Evolutionary conservation across 2,797 vertebrate species (phyloP), one percentile per base, ranked within the genome.

Genomic region (Cygnus olor): DNA sequence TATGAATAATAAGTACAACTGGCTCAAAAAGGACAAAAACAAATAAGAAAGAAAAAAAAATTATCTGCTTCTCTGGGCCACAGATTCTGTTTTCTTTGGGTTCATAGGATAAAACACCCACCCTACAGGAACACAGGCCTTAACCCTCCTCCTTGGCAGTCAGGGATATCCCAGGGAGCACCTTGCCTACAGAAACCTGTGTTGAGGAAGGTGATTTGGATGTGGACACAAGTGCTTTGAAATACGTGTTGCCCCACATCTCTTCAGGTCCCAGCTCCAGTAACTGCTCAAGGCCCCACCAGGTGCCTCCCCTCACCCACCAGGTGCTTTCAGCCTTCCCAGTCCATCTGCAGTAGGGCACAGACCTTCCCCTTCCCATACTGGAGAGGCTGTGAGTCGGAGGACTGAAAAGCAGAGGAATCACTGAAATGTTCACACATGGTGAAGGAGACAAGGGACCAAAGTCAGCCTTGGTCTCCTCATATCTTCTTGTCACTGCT

Each of bases 201-300:
- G 14, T 4, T 0, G 0, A 88, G 24, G 72, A 85, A 73, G 22
- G 27, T 11, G 34, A 57, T 64, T 66, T 56, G 30, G 12, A 40
- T 0, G 0, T n/a, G 34, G 34, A 34, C 28, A 74, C 4, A 27
- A 69, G 14, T 0, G 0, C 8, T 72, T 88, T 79, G 51, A 78
- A 58, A 22, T 21, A 65, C 1, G 6, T 54, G 10, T 36, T 80
- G 28, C 9, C 12, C 22, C 36, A 5, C 16, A 60, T 3, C 14
- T 27, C 45, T 77, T 83, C 11, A 3, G 40, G 63, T 80, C 44
- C 36, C 49, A 74, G 27, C 11, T 80, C 57, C 38, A 44, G 11
- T 34, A 65, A 34, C 11, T 8, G 1, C 22, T 20, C 54, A 72
- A 42, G 49, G 49, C 28, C 14, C 11, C 28, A 36, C 2, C 40